Conservation (phyloP, 1,140 invertebrate genomes). For the Pteromalus puparum region DNA sequence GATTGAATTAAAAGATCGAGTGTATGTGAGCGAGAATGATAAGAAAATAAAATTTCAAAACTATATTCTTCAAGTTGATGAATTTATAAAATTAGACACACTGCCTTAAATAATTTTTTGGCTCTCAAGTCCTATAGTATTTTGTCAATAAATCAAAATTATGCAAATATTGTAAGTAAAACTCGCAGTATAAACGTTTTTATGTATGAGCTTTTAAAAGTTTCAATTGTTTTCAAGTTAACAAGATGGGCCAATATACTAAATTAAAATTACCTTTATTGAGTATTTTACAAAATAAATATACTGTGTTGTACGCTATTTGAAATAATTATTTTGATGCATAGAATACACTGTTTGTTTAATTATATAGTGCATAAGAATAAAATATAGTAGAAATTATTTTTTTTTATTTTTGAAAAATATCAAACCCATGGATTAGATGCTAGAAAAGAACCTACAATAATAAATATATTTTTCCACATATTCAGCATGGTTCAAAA, state of each 20-base stretch:
- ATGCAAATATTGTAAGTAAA: background rate
- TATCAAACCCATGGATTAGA: background rate
- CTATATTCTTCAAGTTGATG: slow-evolving; percentile 1
- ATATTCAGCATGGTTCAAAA: slow-evolving; percentile 19
- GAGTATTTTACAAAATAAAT: background rate
- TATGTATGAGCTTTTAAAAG: background rate
- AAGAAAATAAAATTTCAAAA: slow-evolving; percentile 55
- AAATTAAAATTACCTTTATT: background rate
- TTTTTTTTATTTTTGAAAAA: slow-evolving; percentile 12
- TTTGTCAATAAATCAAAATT: background rate
- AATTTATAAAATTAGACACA: background rate
- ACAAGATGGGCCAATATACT: background rate
- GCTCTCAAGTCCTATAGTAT: background rate
- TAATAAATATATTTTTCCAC: slow-evolving; percentile 22
- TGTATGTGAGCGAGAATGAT: slow-evolving; percentile 54
- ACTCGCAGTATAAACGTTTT: background rate
- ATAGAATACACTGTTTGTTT: background rate
- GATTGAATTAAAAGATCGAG: slow-evolving; percentile 51
- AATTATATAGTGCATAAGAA: background rate
- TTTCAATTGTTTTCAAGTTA: background rate
- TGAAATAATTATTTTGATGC: background rate
- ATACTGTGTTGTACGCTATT: background rate
- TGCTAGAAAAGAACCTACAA: background rate
- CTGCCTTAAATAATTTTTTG: slow-evolving; percentile 11
- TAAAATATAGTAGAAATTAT: background rate